phyloP scores from a whole-genome alignment of 2,797 vertebrate genomes.

The Zenarchopterus dispar region DNA sequence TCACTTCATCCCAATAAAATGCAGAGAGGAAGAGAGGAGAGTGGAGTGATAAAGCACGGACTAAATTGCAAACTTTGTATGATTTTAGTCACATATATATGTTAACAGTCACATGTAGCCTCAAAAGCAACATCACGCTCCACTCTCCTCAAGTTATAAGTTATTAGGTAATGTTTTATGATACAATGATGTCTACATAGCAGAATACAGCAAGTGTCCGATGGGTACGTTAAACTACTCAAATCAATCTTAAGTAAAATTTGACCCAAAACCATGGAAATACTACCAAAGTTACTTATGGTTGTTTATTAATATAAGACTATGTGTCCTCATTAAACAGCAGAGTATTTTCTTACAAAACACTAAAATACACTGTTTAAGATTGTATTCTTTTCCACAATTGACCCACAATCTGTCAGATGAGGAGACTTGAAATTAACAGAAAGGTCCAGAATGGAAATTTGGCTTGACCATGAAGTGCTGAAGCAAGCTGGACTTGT shows the following conservation, averaged over 20 bases:
- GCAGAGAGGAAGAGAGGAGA: slow-evolving; percentile 87
- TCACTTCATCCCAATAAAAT: slow-evolving; percentile 96
- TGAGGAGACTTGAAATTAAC: slow-evolving; percentile 32
- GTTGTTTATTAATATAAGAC: slow-evolving; percentile 50
- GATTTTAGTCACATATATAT: slow-evolving; percentile 45
- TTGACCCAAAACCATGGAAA: slow-evolving; percentile 23
- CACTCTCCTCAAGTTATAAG: slow-evolving; percentile 28
- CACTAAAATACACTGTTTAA: slow-evolving; percentile 36
- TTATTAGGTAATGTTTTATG: neutral
- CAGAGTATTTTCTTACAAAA: slow-evolving; percentile 48
- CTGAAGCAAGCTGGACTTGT: slow-evolving; percentile 97
- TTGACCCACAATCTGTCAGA: slow-evolving; percentile 32
- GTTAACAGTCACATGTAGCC: slow-evolving; percentile 54
- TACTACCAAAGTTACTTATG: slow-evolving; percentile 39
- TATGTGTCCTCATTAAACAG: slow-evolving; percentile 44
- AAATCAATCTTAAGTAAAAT: slow-evolving; percentile 12
- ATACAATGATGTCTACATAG: slow-evolving; percentile 23
- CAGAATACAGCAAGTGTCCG: slow-evolving; percentile 18
- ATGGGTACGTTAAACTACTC: slow-evolving; percentile 15
- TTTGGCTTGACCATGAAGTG: slow-evolving; percentile 86
- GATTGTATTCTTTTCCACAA: slow-evolving; percentile 43
- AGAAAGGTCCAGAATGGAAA: slow-evolving; percentile 40
- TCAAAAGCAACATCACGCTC: slow-evolving; percentile 37
- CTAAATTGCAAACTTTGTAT: slow-evolving; percentile 10
- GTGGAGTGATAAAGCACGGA: slow-evolving; percentile 64